Conservation (phyloP, 2,113 vertebrate species). For the Marmota monax region DNA sequence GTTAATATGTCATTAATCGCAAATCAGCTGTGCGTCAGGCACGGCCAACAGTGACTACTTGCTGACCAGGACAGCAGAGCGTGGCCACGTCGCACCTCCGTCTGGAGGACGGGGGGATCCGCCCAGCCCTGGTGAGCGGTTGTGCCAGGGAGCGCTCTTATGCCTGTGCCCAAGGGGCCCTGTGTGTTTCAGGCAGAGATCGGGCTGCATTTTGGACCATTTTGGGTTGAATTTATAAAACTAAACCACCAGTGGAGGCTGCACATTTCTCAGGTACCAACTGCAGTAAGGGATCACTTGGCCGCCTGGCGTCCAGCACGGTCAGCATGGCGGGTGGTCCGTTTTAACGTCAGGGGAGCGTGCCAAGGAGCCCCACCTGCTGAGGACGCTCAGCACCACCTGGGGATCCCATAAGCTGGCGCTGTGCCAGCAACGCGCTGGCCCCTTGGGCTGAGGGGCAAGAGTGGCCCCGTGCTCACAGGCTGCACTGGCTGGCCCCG, state of each 20-base stretch:
- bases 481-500: accelerated
- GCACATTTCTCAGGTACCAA: not conserved
- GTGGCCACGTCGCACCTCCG: no score
- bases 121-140: no score
- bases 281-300: accelerated
- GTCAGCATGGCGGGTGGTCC: no score
- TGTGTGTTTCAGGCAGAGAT: no score
- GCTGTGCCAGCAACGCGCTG: not conserved
- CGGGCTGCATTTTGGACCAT: accelerated
- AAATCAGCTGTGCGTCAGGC: not conserved
- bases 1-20: not conserved
- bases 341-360: not conserved
- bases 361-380: not conserved
- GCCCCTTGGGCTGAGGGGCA: no score
- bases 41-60: not conserved
- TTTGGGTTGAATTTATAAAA: not conserved
- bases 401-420: not conserved
- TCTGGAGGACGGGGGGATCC: no score
- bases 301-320: not conserved
- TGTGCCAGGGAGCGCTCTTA: no score
- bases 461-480: not conserved
- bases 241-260: not conserved
- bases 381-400: not conserved
- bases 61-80: no score
- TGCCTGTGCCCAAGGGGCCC: no score